Base-by-base conservation (phyloP, 2,113 vertebrate species). In the Probosciger aterrimus region DNA sequence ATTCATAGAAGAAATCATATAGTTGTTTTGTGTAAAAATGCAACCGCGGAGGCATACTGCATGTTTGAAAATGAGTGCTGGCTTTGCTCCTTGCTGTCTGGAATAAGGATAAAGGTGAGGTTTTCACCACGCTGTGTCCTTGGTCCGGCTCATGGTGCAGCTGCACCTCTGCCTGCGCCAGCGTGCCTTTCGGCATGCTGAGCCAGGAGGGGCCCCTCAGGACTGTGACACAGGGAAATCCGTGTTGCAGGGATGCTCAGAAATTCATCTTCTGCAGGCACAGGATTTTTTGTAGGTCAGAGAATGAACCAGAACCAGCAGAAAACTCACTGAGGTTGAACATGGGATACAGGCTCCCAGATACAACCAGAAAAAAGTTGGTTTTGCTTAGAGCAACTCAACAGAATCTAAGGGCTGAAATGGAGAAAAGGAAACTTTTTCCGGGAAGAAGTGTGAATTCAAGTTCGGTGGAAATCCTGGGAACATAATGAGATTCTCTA, bases 171-270 rank as follows among this genome's bases (percentile, higher is more conserved):
- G n/a, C 22, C 57, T 35, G 57, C 10, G 10, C 57, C 57, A 59
- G 33, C 0, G 0, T 17, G 44, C 11, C 0, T 17, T 35, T 47
- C 3, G 1, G 47, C 43, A 35, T 16, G 18, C 39, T 41, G 57
- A 35, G 17, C 46, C 1, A 0, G 18, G 76, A 50, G 52, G 39
- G 25, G 4, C 15, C 47, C 17, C 20, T 30, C 35, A 46, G 64
- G 25, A 18, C 31, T 1, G 4, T 2, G 6, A 18, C 28, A 33
- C 47, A 6, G 33, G 27, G 62, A 68, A 65, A 67, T 22, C 41
- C 1, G 0, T 19, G n/a, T 25, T 69, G 41, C 78, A 71, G 70
- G 37, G 41, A 27, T 11, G 10, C 43, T 71, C 55, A n/a, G 62
- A 59, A 49, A 59, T 59, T 4, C 12, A 0, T 46, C 1, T 55